Percentiles rank a stretch among this genome's conserved stretches.
Conservation (phyloP, 2,113 vertebrate species). For the Marcusenius ussheri region DNA sequence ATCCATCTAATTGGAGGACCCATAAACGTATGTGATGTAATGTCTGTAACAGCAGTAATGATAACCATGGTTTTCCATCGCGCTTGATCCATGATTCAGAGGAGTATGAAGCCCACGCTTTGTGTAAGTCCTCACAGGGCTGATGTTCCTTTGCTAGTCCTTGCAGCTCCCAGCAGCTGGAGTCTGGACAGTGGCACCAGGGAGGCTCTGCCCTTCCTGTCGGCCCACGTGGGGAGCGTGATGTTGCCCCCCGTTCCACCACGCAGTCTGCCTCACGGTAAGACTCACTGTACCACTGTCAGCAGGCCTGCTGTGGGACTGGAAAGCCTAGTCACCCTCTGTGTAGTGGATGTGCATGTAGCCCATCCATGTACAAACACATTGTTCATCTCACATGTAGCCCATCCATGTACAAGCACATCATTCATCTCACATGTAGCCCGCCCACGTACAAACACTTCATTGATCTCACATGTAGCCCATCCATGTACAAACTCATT, state of each 20-base stretch:
- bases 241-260: constrained; percentile 82
- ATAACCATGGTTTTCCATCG: not conserved
- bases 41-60: not conserved
- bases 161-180: constrained; percentile 89
- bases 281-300: constrained; percentile 36
- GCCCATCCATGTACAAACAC: not conserved
- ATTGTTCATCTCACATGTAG: not conserved
- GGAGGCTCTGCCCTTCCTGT: constrained; percentile 81
- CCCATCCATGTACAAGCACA: not conserved
- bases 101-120: not conserved
- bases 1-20: not conserved
- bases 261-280: constrained; percentile 80
- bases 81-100: not conserved
- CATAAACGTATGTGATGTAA: not conserved
- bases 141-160: constrained; percentile 50
- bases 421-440: not conserved
- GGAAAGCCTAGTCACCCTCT: not conserved
- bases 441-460: not conserved
- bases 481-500: rapidly evolving
- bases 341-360: not conserved
- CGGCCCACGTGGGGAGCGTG: constrained; percentile 72
- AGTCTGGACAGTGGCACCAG: constrained; percentile 90
- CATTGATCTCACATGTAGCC: not conserved
- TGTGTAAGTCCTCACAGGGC: not conserved
- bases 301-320: not conserved